Conservation (phyloP, 2,113 vertebrate genomes). For the Acanthisitta chloris region DNA sequence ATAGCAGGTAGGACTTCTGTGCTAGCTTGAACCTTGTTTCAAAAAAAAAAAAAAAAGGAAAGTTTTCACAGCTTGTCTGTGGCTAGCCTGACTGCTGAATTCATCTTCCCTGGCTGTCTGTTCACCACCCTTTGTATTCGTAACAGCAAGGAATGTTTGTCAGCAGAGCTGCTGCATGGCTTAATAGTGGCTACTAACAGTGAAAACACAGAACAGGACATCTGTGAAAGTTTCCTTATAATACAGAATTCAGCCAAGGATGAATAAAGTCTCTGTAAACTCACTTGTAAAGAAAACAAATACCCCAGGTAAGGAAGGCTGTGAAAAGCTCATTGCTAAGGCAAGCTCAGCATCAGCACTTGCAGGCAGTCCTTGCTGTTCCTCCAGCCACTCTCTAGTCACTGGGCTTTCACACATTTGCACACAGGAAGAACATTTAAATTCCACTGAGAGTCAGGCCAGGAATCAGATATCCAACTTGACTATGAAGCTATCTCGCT, state of each 20-base stretch:
- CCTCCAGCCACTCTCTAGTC: background rate
- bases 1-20: background rate
- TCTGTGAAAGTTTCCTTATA: background rate
- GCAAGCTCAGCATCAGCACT: background rate
- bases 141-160: background rate
- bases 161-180: background rate
- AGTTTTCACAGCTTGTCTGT: background rate
- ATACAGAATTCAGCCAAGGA: background rate
- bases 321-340: background rate
- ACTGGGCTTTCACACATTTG: background rate
- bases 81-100: background rate
- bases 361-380: background rate
- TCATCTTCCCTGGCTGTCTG: background rate
- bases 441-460: background rate
- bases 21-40: background rate
- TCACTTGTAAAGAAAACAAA: background rate
- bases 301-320: background rate
- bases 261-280: background rate
- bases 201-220: background rate
- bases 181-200: background rate
- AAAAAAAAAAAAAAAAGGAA: background rate
- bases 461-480: background rate
- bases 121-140: background rate
- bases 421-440: background rate
- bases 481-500: background rate